These are phyloP conservation scores for Echinops telfairi DNA, from an alignment of 2,113 vertebrate species.

Conservation along the genomic window DNA sequence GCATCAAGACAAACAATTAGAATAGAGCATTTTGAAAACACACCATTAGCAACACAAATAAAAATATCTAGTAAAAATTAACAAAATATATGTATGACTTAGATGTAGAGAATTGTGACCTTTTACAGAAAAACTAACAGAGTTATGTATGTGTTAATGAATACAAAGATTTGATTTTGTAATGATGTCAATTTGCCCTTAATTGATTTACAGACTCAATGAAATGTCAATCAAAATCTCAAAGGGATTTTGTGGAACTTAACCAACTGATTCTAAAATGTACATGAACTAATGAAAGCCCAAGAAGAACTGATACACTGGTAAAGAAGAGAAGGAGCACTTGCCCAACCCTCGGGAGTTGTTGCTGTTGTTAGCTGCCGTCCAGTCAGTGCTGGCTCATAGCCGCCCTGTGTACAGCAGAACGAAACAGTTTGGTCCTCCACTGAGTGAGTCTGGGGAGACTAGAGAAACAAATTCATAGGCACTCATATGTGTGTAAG, in stretches of 20 bases:
- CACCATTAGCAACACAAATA: slow-evolving; percentile 17
- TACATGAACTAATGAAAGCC: background rate
- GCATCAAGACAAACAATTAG: background rate
- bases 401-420: too few relatives aligned
- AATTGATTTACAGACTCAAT: background rate
- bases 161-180: slow-evolving; percentile 25
- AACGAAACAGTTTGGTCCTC: too few relatives aligned
- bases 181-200: background rate
- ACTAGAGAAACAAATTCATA: too few relatives aligned
- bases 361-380: too few relatives aligned
- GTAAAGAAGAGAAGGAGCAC: background rate
- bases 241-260: background rate
- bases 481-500: too few relatives aligned
- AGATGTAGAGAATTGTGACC: slow-evolving; percentile 49
- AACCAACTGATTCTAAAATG: slow-evolving; percentile 17
- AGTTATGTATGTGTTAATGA: background rate
- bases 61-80: slow-evolving; percentile 40
- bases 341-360: background rate
- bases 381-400: too few relatives aligned
- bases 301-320: too few relatives aligned
- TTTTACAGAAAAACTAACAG: background rate
- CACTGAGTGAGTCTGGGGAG: too few relatives aligned
- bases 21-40: background rate
- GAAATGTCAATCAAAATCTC: background rate
- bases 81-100: background rate